phyloP scores from a whole-genome alignment of 92 coral and sea anemone genomes.

The Isaurus tuberculatus region DNA sequence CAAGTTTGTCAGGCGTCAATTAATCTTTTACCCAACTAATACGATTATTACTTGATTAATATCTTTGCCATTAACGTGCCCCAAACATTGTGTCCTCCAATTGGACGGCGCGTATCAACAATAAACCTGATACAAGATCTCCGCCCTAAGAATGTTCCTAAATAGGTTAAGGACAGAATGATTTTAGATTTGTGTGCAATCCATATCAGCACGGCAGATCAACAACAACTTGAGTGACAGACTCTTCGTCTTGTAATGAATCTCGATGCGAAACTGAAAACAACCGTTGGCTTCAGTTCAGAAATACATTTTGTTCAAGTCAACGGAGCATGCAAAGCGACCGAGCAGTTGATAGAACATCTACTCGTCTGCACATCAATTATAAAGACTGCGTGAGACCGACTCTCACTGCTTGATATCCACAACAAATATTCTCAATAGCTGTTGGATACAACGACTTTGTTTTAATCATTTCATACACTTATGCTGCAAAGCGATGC shows the following conservation, averaged over 20 bases:
- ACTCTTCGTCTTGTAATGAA: background rate
- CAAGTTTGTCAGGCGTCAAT: conserved; percentile 29
- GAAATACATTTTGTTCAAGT: background rate
- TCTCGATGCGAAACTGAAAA: background rate
- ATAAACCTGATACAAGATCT: background rate
- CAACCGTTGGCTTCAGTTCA: background rate
- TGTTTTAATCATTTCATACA: conserved; percentile 25
- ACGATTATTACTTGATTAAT: conserved; percentile 43
- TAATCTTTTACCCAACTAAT: conserved; percentile 34
- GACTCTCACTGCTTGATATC: conserved; percentile 40
- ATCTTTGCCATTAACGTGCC: conserved; percentile 30
- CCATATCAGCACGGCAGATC: conserved; percentile 3
- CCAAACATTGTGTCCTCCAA: conserved; percentile 34
- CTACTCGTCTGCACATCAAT: conserved; percentile 4
- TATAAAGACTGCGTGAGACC: background rate
- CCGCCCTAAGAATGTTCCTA: conserved; percentile 16
- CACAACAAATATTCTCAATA: conserved; percentile 36
- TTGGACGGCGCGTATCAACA: conserved; percentile 18
- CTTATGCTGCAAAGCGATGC: conserved; percentile 17
- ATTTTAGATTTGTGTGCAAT: conserved; percentile 19
- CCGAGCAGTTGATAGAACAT: background rate
- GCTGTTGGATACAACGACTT: conserved; percentile 26
- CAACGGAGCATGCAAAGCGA: no score
- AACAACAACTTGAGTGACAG: conserved; percentile 28
- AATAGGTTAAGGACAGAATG: conserved; percentile 23